A percentile compares a stretch with the other conserved stretches of the same genome.
Evolutionary conservation across 2,113 vertebrate genomes (phyloP).

Genomic region (Percina caprodes): DNA sequence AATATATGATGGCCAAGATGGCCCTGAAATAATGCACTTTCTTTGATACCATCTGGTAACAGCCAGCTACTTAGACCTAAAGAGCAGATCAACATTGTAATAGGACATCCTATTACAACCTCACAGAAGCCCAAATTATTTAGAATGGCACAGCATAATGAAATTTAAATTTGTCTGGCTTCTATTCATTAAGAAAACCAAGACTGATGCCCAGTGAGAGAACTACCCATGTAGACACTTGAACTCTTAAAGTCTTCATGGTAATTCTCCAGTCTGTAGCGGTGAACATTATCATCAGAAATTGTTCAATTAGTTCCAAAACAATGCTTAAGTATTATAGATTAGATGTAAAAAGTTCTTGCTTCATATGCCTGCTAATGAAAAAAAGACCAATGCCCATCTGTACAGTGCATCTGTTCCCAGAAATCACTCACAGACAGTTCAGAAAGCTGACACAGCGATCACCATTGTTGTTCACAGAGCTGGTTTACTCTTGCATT

Average conservation of each 20-base stretch:
- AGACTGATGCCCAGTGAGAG: slow-evolving; percentile 22
- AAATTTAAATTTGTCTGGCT: slow-evolving; percentile 39
- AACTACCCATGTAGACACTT: slow-evolving; percentile 9
- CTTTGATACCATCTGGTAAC: slow-evolving; percentile 8
- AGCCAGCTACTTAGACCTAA: background rate
- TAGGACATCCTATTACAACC: slow-evolving; percentile 38
- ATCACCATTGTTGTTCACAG: slow-evolving; percentile 44
- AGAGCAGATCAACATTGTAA: slow-evolving; percentile 30
- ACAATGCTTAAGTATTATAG: slow-evolving; percentile 29
- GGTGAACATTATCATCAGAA: slow-evolving; percentile 11
- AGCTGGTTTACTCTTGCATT: slow-evolving; percentile 43
- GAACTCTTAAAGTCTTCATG: slow-evolving; percentile 23
- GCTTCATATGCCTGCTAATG: slow-evolving; percentile 61
- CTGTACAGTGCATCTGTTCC: slow-evolving; percentile 77
- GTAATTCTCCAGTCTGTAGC: slow-evolving; percentile 22
- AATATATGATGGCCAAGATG: background rate
- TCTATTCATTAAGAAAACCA: slow-evolving; percentile 49
- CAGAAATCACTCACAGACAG: slow-evolving; percentile 55
- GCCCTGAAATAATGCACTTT: slow-evolving; percentile 9
- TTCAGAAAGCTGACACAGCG: slow-evolving; percentile 46
- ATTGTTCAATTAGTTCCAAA: slow-evolving; percentile 22
- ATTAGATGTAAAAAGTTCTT: slow-evolving; percentile 21
- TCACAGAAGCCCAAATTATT: slow-evolving; percentile 39
- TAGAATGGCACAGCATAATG: slow-evolving; percentile 34
- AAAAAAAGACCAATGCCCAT: slow-evolving; percentile 71